A percentile compares a stretch with the other conserved stretches of the same genome.
phyloP scores from a whole-genome alignment of 2,888 invertebrate genomes.

The Ophraella communa region DNA sequence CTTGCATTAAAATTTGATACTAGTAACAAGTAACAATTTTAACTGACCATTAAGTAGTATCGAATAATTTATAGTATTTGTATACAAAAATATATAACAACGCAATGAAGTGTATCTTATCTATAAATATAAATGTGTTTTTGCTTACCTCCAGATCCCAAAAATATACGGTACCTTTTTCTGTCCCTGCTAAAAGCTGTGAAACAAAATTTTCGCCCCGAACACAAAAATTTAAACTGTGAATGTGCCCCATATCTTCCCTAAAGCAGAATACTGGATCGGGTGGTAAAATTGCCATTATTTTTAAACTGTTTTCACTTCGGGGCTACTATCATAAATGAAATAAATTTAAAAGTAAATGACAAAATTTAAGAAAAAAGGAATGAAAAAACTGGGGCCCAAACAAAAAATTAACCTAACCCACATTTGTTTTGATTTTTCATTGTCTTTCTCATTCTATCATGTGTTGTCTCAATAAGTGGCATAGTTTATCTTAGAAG shows the following conservation, averaged over 20 bases:
- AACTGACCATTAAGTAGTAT: too few species aligned
- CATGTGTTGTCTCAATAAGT: not conserved
- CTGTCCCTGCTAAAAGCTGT: conserved; percentile 73
- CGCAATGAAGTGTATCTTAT: not conserved
- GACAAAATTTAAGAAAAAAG: conserved; percentile 15
- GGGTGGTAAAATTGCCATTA: conserved; percentile 77
- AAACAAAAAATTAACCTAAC: conserved; percentile 26
- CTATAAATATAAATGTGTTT: not conserved
- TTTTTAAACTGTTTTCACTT: not conserved
- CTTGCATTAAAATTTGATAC: too few species aligned
- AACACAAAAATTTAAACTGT: conserved; percentile 74
- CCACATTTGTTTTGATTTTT: conserved; percentile 26
- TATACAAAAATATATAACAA: not conserved
- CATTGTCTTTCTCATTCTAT: not conserved
- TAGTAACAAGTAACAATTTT: too few species aligned
- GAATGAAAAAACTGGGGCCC: conserved; percentile 21
- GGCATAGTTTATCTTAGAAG: not conserved
- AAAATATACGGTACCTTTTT: conserved; percentile 76
- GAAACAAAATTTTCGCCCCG: conserved; percentile 64
- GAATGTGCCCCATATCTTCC: conserved; percentile 75
- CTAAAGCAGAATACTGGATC: conserved; percentile 79
- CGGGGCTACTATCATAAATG: conserved; percentile 10
- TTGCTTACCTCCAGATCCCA: conserved; percentile 79
- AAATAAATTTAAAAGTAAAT: conserved; percentile 8
- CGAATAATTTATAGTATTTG: not conserved